Evolutionary conservation across 2,797 vertebrate genomes (phyloP).

Genomic region (Labeo calbasu): DNA sequence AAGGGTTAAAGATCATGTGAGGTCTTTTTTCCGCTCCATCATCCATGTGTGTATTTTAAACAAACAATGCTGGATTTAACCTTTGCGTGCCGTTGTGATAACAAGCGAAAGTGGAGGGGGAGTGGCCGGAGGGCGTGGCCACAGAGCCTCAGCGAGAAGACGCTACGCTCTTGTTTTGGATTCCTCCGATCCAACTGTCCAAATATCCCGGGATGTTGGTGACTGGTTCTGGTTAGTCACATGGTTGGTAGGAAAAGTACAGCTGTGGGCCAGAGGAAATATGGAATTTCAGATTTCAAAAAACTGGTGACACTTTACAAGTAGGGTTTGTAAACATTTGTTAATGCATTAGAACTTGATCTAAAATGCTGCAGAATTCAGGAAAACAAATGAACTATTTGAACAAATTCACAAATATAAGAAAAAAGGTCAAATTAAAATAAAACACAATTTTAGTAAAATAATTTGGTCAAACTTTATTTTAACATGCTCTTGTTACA

Average conservation of each 20-base stretch:
- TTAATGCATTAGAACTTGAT: background rate
- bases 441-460: too few species aligned
- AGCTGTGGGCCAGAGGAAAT: conserved; percentile 18
- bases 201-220: conserved; percentile 64
- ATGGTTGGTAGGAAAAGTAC: conserved; percentile 61
- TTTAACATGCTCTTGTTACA: too few species aligned
- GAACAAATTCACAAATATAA: too few species aligned
- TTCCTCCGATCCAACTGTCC: conserved; percentile 78
- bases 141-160: conserved; percentile 52
- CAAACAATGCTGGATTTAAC: conserved; percentile 73
- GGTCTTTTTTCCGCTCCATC: conserved; percentile 69
- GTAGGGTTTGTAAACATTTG: background rate
- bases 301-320: background rate
- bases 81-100: conserved; percentile 77
- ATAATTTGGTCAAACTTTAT: too few species aligned
- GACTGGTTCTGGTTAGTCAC: conserved; percentile 20
- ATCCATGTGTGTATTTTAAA: conserved; percentile 72
- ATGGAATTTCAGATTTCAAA: background rate
- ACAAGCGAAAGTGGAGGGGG: conserved; percentile 60
- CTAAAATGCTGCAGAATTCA: too few species aligned
- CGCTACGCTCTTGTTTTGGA: conserved; percentile 76
- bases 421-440: too few species aligned
- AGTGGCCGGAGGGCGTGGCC: conserved; percentile 26
- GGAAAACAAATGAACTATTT: too few species aligned
- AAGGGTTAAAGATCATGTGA: conserved; percentile 63